These are phyloP conservation scores for Thecocarcelia acutangulata DNA, from an alignment of 2,888 invertebrate genomes.

Conservation along the genomic window DNA sequence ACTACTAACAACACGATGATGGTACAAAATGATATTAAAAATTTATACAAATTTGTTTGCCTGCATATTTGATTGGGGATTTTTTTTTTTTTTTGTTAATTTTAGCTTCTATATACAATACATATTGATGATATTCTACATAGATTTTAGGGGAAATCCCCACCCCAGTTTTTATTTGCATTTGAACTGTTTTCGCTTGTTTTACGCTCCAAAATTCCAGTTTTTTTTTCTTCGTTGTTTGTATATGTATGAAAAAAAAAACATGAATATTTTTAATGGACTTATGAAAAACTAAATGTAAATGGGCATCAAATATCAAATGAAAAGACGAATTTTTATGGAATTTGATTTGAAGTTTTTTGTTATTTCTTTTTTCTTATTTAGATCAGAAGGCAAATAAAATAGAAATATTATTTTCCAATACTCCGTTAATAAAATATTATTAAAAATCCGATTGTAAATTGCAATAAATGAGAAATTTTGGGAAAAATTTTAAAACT, in stretches of 20 bases:
- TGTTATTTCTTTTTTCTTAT: too few species aligned
- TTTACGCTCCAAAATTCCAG: not conserved
- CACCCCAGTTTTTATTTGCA: not conserved
- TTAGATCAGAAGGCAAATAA: not conserved
- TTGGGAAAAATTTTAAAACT: too few species aligned
- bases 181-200: not conserved
- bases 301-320: constrained; percentile 32
- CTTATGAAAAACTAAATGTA: constrained; percentile 6
- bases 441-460: too few species aligned
- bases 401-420: constrained; percentile 1
- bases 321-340: not conserved
- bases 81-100: not conserved
- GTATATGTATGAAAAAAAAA: not conserved
- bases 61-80: not conserved
- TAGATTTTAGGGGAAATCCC: constrained; percentile 9
- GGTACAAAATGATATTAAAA: constrained; percentile 26
- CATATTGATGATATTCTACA: not conserved
- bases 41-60: constrained; percentile 22
- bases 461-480: too few species aligned
- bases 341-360: constrained; percentile 7
- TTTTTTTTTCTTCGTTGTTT: not conserved
- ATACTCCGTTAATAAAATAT: too few species aligned
- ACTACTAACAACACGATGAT: constrained; percentile 6
- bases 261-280: constrained; percentile 27
- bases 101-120: not conserved